Base-by-base conservation (phyloP, 1,140 invertebrate genomes). In the Aradophagus sp. region DNA sequence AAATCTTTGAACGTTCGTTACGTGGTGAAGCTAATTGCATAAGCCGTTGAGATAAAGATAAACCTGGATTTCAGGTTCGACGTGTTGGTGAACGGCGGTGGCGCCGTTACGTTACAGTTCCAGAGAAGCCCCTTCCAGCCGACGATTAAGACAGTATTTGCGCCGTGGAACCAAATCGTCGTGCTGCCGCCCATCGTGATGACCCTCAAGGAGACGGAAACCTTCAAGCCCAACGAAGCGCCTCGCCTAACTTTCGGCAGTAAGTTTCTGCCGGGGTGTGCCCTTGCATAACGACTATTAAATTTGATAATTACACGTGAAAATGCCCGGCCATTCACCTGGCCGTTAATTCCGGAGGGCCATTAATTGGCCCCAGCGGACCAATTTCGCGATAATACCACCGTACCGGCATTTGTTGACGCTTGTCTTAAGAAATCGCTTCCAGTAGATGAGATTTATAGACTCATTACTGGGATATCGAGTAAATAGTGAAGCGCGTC, bases 41-140 rank as follows among this genome's bases (percentile, higher is more conserved):
- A n/a, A n/a, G n/a, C n/a, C n/a, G 23, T 20, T 23, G 2, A 19
- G 11, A 36, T 20, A 38, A 36, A 56, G 16, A 13, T n/a, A 44
- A 56, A 35, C 14, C 38, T 38, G 29, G 17, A 38, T 50, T 44
- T 20, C 81, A 98, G 97, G 93, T 99, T 99, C 88, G 97, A 99
- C 87, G 92, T 99, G 29, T 86, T 99, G 74, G 97, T 99, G 17
- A 99, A 99, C 86, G 98, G 98, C 12, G 97, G 98, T 41, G 96
- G 97, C n/a, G 96, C 97, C 5, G 95, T 99, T 10, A 98, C 95
- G 11, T 87, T 99, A 56, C 95, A 98, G 84, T 98, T 99, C 86
- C 94, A 96, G 83, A 87, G 95, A 52, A 95, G 92, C 34, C 95
- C 95, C n/a, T 97, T 97, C 87, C 90, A 91, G 75, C 93, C 93